These are phyloP conservation scores for Lacerta viridis DNA, from an alignment of 2,797 vertebrate species.

Conservation along the genomic window DNA sequence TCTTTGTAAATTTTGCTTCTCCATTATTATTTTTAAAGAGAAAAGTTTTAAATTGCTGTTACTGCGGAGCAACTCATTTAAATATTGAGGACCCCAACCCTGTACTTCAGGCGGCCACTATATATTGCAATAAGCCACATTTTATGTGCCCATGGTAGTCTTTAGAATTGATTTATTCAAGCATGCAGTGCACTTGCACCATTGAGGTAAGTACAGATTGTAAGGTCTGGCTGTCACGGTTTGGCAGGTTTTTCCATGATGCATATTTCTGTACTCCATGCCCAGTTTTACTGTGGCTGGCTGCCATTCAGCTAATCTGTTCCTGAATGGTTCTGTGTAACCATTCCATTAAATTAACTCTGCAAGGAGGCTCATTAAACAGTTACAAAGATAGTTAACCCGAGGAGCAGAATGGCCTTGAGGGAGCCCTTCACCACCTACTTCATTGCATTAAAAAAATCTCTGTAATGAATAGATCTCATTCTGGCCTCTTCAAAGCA, in stretches of 20 bases:
- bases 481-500: not conserved
- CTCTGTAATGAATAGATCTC: not conserved
- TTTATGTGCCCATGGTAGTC: not conserved
- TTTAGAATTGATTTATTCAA: not conserved
- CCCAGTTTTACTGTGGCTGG: not conserved
- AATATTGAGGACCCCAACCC: not conserved
- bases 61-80: no score
- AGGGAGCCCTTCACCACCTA: not conserved
- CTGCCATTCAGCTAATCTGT: not conserved
- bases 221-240: not conserved
- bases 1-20: no score
- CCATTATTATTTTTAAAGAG: no score
- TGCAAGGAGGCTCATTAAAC: not conserved
- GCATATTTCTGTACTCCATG: not conserved
- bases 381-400: not conserved
- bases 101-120: not conserved
- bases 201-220: not conserved
- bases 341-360: not conserved
- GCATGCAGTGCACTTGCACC: not conserved
- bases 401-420: fast-evolving
- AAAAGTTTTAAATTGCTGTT: no score
- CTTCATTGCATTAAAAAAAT: not conserved
- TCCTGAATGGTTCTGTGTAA: not conserved
- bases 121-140: fast-evolving
- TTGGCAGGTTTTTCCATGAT: not conserved